These are phyloP conservation scores for Bufo bufo DNA, from an alignment of 2,113 vertebrate species.

Conservation along the genomic window DNA sequence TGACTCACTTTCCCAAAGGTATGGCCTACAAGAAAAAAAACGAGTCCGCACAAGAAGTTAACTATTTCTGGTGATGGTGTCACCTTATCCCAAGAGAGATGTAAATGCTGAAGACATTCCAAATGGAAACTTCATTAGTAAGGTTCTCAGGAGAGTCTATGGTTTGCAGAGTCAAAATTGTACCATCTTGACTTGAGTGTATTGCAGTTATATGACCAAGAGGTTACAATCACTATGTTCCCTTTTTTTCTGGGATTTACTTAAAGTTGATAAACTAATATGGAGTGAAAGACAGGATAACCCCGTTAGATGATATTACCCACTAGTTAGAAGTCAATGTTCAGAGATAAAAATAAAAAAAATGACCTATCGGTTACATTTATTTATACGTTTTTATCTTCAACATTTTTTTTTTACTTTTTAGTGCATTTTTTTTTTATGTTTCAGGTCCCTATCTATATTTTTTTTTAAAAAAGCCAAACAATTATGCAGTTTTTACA, in stretches of 20 bases:
- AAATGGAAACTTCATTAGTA: slow-evolving; percentile 48
- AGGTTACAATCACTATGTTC: not conserved
- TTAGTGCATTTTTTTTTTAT: too few species aligned
- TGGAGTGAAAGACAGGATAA: too few species aligned
- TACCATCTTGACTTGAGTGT: not conserved
- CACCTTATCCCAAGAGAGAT: not conserved
- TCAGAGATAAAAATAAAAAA: too few species aligned
- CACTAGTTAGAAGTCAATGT: too few species aligned
- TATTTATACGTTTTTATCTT: too few species aligned
- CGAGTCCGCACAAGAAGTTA: slow-evolving; percentile 12
- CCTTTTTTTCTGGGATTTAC: not conserved
- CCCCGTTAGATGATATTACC: too few species aligned
- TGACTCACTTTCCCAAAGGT: slow-evolving; percentile 42
- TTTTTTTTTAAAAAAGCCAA: too few species aligned
- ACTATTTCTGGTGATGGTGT: slow-evolving; percentile 22
- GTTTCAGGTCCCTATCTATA: too few species aligned
- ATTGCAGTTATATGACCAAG: not conserved
- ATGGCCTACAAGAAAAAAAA: slow-evolving; percentile 4
- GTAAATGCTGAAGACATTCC: not conserved
- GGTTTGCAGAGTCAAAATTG: not conserved
- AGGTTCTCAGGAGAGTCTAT: slow-evolving; percentile 10
- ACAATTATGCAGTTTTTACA: too few species aligned
- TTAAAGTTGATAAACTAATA: not conserved
- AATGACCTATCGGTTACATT: too few species aligned
- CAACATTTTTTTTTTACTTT: too few species aligned